A percentile compares a stretch with the other conserved stretches of the same genome.
These are phyloP conservation scores for Gymnoscopelus microlampas DNA, from an alignment of 2,797 vertebrate genomes.

Conservation along the genomic window DNA sequence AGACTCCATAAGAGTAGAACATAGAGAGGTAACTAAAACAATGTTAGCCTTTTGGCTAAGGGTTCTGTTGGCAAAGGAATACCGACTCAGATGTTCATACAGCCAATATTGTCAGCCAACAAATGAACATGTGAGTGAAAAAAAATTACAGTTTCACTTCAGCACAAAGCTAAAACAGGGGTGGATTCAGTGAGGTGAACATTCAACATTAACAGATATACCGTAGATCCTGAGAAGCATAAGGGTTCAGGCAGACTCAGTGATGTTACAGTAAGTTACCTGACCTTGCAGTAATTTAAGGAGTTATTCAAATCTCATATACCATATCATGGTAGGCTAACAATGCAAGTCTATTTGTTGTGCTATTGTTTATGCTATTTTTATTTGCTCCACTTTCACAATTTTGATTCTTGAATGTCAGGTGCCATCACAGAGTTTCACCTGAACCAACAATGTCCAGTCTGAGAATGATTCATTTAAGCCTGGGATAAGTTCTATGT, in stretches of 20 bases:
- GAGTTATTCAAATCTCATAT: too few species aligned
- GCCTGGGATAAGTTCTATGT: conserved; percentile 6
- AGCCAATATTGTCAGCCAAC: neutral
- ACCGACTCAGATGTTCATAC: neutral
- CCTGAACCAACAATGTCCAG: neutral
- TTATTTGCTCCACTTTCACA: too few species aligned
- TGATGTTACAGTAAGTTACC: conserved; percentile 22
- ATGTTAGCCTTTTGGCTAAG: conserved; percentile 19
- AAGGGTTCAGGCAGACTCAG: conserved; percentile 50
- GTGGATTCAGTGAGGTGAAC: conserved; percentile 21
- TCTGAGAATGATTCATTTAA: neutral
- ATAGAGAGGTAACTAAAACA: conserved; percentile 8
- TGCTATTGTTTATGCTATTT: too few species aligned
- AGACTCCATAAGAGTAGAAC: conserved; percentile 9
- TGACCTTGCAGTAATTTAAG: neutral
- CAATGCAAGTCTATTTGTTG: too few species aligned
- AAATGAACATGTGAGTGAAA: too few species aligned
- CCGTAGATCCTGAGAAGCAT: conserved; percentile 53
- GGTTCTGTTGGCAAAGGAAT: too few species aligned
- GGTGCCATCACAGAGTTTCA: too few species aligned
- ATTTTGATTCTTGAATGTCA: too few species aligned
- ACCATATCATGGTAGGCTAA: too few species aligned
- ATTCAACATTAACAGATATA: conserved; percentile 51
- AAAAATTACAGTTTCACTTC: neutral
- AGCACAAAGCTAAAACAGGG: conserved; percentile 13